phyloP scores from a whole-genome alignment of 2,113 vertebrate species.

The Rhinoptilus africanus region DNA sequence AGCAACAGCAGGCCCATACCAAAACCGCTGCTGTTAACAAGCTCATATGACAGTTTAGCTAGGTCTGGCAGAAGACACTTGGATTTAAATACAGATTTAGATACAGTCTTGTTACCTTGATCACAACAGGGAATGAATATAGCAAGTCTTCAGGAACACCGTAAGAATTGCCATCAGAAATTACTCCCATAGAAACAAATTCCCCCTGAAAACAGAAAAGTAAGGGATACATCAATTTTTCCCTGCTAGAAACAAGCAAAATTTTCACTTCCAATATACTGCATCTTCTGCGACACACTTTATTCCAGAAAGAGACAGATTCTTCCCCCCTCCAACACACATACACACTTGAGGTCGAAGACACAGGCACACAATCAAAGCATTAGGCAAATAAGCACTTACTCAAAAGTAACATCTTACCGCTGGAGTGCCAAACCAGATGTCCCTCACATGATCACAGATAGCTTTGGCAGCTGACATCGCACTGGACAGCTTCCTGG shows the following conservation, averaged over 20 bases:
- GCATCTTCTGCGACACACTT: not conserved
- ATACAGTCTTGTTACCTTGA: constrained; percentile 79
- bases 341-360: not conserved
- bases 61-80: not conserved
- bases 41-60: not conserved
- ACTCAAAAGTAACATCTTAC: constrained; percentile 67
- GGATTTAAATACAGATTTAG: not conserved
- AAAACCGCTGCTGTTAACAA: not conserved
- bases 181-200: constrained; percentile 94
- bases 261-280: not conserved
- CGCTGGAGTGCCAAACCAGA: constrained; percentile 92
- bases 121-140: constrained; percentile 94
- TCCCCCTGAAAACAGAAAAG: constrained; percentile 80
- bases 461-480: constrained; percentile 99
- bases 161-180: constrained; percentile 90
- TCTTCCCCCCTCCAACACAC: not conserved
- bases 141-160: constrained; percentile 88
- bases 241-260: not conserved
- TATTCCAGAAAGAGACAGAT: not conserved
- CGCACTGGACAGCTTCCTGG: constrained; percentile 94
- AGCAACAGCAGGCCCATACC: not conserved
- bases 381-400: not conserved
- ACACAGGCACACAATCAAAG: not conserved
- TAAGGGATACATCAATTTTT: not conserved
- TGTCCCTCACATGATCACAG: constrained; percentile 92